Base-by-base conservation (phyloP, 2,888 invertebrate genomes). In the Zootermopsis nevadensis region DNA sequence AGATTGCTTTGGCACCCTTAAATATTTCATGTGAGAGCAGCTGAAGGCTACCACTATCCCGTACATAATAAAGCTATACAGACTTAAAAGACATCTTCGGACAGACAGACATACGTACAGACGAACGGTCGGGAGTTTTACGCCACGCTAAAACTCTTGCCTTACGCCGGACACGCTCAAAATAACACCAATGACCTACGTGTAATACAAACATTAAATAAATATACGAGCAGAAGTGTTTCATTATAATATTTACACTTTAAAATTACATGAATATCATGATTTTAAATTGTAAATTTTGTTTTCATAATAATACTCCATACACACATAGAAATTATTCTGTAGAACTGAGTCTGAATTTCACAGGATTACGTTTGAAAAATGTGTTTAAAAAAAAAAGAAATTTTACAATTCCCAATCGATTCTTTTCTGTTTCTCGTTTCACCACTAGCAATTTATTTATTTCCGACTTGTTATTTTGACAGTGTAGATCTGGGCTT, bases 1-100 rank as follows among this genome's bases (percentile, higher is more conserved):
- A 89, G 89, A 89, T 89, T 89, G 89, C 88, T 87, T 86, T 87
- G 87, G 87, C 87, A 87, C 87, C 87, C 86, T 87, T 89, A 89
- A 89, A 89, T 89, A 89, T 89, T 89, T 89, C 89, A 89, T 85
- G 85, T 81, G 77, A 80, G 83, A 55, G 66, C 33, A 76, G 83
- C 67, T 53, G 48, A 81, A 80, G 80, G 80, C 80, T 66, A 80
- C 80, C 33, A 74, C 72, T 33, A 42, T 55, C 74, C 72, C 55
- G 48, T 81, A 74, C 74, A 81, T 81, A 81, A 81, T 81, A 74
- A 81, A 81, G 81, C 74, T n/a, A n/a, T 48, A 48, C 53, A 66
- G 48, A 74, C 81, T 53, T 60, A 74, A 81, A 55, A 81, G 69
- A 48, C n/a, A 66, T 38, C 74, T 38, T 24, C 38, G 38, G 67